These are phyloP conservation scores for Stichopus horrens DNA, from an alignment of 53 echinoderm and acorn worm species.

Conservation along the genomic window DNA sequence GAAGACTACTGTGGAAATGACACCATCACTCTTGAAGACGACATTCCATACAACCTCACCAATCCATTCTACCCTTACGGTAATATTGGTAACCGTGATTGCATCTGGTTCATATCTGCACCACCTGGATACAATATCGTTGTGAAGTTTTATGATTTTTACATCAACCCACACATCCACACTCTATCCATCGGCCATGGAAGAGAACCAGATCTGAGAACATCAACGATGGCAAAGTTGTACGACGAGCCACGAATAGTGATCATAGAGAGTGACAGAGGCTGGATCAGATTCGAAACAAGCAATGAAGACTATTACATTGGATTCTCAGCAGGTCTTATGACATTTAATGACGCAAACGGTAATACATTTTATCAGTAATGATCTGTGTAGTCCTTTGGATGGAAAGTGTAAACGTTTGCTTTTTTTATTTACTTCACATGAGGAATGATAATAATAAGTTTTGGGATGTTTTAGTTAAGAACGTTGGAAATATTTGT, in stretches of 20 bases:
- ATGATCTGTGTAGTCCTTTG: no score
- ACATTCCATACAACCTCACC: not conserved
- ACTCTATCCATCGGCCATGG: conserved; percentile 24
- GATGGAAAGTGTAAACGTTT: no score
- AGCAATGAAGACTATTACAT: not conserved
- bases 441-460: no score
- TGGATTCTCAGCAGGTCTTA: conserved; percentile 3
- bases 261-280: not conserved
- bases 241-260: not conserved
- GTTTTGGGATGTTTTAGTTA: no score
- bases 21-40: not conserved
- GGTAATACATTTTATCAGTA: not conserved
- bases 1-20: conserved; percentile 17
- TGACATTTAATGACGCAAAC: not conserved
- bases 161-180: not conserved
- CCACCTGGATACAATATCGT: conserved; percentile 12
- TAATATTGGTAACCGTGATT: conserved; percentile 2
- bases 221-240: conserved; percentile 9
- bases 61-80: not conserved
- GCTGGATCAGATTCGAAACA: conserved; percentile 36
- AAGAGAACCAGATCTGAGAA: conserved; percentile 2
- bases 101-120: conserved; percentile 17
- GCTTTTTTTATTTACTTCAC: no score
- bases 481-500: no score
- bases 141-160: not conserved